Evolutionary conservation across 2,888 invertebrate species (phyloP), one percentile per base, ranked within the genome.

Genomic region (Ectemnius continuus): DNA sequence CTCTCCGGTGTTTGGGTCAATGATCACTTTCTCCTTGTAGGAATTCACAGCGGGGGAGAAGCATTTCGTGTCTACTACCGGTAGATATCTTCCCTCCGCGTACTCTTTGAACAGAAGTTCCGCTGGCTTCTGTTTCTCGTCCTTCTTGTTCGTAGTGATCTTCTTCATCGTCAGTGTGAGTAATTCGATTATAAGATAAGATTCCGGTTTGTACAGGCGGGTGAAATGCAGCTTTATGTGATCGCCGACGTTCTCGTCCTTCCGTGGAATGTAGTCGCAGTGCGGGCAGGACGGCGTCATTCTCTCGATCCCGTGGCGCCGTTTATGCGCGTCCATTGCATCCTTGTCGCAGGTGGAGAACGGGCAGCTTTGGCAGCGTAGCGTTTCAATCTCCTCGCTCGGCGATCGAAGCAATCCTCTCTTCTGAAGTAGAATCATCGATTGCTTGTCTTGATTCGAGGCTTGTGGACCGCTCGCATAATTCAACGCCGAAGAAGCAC

Each of bases 1-100:
- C 69, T 90, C 90, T 28, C 90, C 90, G 0, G 90, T 90, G 59
- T 86, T 88, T 0, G 89, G 89, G 73, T 90, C 90, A 5, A 90
- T 86, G 61, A 88, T 86, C 8, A 90, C 80, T 70, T 85, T 88
- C 57, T 89, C 87, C 60, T 87, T 85, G 36, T 68, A 76, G 2
- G 67, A 70, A 57, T 81, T 84, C n/a, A 80, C 61, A 18, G 71
- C 76, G 0, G 81, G 36, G 2, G 78, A 63, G 14, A 75, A 60
- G 0, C 79, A 75, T 61, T 72, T 81, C 0, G 80, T 46, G 6
- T 85, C 87, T 6, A 71, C 61, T 0, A 76, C 73, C 0, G 90
- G 90, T 23, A 89, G 76, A 71, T 85, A 90, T 70, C 78, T 84
- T 11, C 88, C 88, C 11, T 88, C 89, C 0, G 66, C 59, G 45